Base-by-base conservation (phyloP, 2,113 vertebrate species). In the Paraplagusia blochii region DNA sequence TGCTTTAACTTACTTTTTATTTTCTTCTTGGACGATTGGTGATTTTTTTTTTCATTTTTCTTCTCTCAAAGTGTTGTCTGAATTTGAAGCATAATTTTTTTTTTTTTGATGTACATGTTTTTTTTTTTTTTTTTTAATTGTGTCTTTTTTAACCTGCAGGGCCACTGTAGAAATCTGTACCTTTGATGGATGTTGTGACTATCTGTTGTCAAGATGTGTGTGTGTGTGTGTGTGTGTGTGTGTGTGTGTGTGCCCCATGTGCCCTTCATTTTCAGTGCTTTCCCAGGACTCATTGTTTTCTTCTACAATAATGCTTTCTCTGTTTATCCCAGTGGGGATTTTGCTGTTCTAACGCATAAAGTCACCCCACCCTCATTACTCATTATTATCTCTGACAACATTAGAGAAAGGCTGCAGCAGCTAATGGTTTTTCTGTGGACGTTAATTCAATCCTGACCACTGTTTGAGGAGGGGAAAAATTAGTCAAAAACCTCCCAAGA, bases 161-260 rank as follows among this genome's bases (percentile, higher is more conserved):
- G 66, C 72, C 68, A 61, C 69, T 52, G 78, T 44, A 43, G 40
- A 34, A 76, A 58, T 66, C 1, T 40, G 8, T 71, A 38, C 17
- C 17, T 53, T 12, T 50, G 33, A 56, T 34, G 49, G 47, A 7
- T 50, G 29, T 48, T 50, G 7, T 44, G 39, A 58, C 53, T 47
- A 52, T 77, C 39, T 80, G 66, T 60, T 59, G 48, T 77, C 70
- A 81, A 76, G 58, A 87, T 75, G 63, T 80, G 66, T 29, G 22
- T 29, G 22, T 29, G 22, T 29, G 22, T 29, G 22, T 4, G 22
- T 29, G 22, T 29, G 22, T 29, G 22, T 29, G 22, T 4, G 22
- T 4, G 22, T 4, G 22, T 29, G 22, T 29, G 22, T 35, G 15
- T 58, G 40, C 9, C 16, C 65, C 55, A 14, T 53, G 52, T 52